Conservation (phyloP, 2,888 invertebrate species). For the Gastracanthus pulcherrimus region DNA sequence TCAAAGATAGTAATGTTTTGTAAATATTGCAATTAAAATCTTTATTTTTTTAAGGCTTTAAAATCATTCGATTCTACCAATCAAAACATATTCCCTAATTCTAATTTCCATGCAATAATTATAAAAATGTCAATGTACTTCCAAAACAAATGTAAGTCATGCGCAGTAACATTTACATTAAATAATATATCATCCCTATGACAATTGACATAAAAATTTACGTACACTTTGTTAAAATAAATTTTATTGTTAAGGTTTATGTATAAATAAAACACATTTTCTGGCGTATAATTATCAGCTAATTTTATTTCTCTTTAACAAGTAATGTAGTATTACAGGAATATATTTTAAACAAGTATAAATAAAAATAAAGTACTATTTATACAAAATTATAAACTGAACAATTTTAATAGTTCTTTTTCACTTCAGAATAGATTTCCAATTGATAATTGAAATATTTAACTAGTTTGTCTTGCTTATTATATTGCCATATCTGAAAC, state of each 20-base stretch:
- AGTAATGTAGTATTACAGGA: constrained; percentile 26
- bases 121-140: constrained; percentile 21
- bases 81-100: not conserved
- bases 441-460: constrained; percentile 30
- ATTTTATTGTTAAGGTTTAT: constrained; percentile 24
- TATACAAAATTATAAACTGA: constrained; percentile 54
- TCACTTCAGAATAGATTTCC: constrained; percentile 13
- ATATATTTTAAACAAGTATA: constrained; percentile 27
- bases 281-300: constrained; percentile 50
- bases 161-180: constrained; percentile 13
- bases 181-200: constrained; percentile 16
- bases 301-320: constrained; percentile 57
- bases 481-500: constrained; percentile 63
- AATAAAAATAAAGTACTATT: constrained; percentile 46
- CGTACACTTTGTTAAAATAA: constrained; percentile 2
- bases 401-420: constrained; percentile 29
- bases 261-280: constrained; percentile 47
- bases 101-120: constrained; percentile 18
- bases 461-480: constrained; percentile 17
- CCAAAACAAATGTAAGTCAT: constrained; percentile 24
- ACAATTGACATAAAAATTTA: constrained; percentile 9
- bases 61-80: not conserved
- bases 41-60: not conserved
- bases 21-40: not conserved
- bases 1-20: not conserved